Conservation (phyloP, 1,140 invertebrate species). For the Drosophila gunungcola region DNA sequence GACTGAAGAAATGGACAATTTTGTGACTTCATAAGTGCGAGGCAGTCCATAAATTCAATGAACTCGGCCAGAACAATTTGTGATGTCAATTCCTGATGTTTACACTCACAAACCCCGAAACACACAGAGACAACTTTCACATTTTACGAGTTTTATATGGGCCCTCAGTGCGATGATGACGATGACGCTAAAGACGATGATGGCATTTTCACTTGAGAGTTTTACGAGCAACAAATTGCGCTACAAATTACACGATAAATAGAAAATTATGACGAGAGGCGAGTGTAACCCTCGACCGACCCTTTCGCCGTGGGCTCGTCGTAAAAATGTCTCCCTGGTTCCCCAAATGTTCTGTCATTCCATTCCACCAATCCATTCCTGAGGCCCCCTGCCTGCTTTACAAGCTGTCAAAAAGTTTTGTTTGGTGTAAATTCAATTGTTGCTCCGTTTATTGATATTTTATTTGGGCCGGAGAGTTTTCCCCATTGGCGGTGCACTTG, state of each 20-base stretch:
- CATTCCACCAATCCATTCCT: slow-evolving; percentile 50
- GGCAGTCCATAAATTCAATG: slow-evolving; percentile 47
- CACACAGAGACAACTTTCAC: slow-evolving; percentile 57
- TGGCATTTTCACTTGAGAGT: slow-evolving; percentile 71
- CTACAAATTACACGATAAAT: slow-evolving; percentile 82
- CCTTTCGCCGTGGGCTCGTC: slow-evolving; percentile 61
- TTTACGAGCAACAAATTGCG: slow-evolving; percentile 82
- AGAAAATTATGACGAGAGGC: slow-evolving; percentile 75
- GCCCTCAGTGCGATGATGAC: slow-evolving; percentile 54
- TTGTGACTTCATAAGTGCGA: slow-evolving; percentile 25
- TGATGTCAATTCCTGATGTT: slow-evolving; percentile 59
- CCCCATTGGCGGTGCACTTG: slow-evolving; percentile 41
- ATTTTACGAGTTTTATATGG: slow-evolving; percentile 82
- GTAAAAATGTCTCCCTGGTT: slow-evolving; percentile 66
- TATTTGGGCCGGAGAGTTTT: slow-evolving; percentile 57
- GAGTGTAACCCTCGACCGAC: slow-evolving; percentile 32
- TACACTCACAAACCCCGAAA: slow-evolving; percentile 33
- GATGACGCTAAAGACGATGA: slow-evolving; percentile 58
- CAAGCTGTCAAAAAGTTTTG: slow-evolving; percentile 74
- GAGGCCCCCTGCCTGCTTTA: slow-evolving; percentile 26
- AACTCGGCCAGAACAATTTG: slow-evolving; percentile 44
- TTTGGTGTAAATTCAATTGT: slow-evolving; percentile 81
- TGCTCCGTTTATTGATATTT: slow-evolving; percentile 80
- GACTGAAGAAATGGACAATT: slow-evolving; percentile 37
- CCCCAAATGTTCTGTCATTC: slow-evolving; percentile 71